A percentile compares a stretch with the other conserved stretches of the same genome.
Conservation (phyloP, 2,797 vertebrate genomes). For the Allobates femoralis region DNA sequence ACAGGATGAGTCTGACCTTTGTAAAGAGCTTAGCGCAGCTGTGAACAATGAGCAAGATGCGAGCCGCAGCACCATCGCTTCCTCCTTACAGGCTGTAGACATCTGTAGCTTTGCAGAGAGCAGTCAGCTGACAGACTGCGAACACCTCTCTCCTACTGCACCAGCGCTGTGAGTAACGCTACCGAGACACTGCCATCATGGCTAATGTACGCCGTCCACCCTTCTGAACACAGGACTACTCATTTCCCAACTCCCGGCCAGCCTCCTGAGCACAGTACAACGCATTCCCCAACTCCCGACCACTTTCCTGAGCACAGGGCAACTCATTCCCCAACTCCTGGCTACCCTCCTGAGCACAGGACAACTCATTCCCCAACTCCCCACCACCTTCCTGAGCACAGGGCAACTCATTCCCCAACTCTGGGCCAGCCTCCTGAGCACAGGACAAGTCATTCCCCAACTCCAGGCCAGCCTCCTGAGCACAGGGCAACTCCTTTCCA, state of each 20-base stretch:
- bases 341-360: too few species aligned
- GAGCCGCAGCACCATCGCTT: constrained; percentile 73
- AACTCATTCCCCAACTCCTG: too few species aligned
- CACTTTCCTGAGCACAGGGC: too few species aligned
- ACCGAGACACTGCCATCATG: neutral
- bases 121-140: constrained; percentile 70
- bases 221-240: neutral
- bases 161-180: constrained; percentile 32
- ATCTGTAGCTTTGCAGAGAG: constrained; percentile 80
- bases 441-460: too few species aligned
- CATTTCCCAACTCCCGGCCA: neutral
- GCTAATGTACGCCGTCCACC: neutral
- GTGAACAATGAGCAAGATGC: constrained; percentile 69
- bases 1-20: constrained; percentile 74
- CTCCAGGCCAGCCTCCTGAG: too few species aligned
- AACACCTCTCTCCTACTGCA: constrained; percentile 62
- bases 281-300: too few species aligned
- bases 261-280: too few species aligned
- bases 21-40: constrained; percentile 74
- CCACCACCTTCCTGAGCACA: too few species aligned
- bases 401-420: too few species aligned
- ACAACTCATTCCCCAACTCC: too few species aligned
- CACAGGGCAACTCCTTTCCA: too few species aligned
- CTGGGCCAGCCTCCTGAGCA: too few species aligned
- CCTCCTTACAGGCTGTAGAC: constrained; percentile 78